Conservation (phyloP, 2,113 vertebrate species). For the Myiozetetes cayanensis region DNA sequence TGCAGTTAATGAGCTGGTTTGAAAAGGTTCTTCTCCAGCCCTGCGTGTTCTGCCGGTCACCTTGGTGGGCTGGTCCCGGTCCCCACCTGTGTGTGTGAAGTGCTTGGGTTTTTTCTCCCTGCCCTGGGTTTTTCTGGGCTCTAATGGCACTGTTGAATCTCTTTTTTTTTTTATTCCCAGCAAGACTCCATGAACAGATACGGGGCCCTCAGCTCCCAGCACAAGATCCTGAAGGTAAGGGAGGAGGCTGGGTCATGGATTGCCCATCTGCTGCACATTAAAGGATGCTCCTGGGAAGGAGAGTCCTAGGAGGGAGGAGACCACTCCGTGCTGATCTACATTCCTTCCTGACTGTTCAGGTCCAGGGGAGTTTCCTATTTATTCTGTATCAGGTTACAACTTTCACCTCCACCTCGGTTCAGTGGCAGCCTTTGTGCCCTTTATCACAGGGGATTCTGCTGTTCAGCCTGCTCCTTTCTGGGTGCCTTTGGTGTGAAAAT, state of each 20-base stretch:
- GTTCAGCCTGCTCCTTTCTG: not conserved
- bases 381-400: not conserved
- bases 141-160: not conserved
- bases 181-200: constrained; percentile 80
- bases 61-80: accelerated
- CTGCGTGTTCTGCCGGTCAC: not conserved
- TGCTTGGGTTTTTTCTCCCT: not conserved
- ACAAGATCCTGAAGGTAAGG: constrained; percentile 76
- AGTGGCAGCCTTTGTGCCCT: not conserved
- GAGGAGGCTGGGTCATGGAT: not conserved
- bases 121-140: not conserved
- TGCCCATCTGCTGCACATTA: accelerated
- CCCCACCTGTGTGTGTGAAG: accelerated
- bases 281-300: not conserved
- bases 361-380: not conserved
- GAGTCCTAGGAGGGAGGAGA: not conserved
- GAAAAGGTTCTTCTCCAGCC: not conserved
- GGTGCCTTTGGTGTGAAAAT: not conserved
- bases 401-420: not conserved
- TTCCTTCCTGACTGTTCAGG: not conserved
- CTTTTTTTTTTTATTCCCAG: constrained; percentile 24
- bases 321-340: not conserved
- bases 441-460: not conserved
- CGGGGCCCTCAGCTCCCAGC: constrained; percentile 71
- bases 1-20: not conserved